Base-by-base conservation (phyloP, 2,113 vertebrate species). In the Malurus elegans region DNA sequence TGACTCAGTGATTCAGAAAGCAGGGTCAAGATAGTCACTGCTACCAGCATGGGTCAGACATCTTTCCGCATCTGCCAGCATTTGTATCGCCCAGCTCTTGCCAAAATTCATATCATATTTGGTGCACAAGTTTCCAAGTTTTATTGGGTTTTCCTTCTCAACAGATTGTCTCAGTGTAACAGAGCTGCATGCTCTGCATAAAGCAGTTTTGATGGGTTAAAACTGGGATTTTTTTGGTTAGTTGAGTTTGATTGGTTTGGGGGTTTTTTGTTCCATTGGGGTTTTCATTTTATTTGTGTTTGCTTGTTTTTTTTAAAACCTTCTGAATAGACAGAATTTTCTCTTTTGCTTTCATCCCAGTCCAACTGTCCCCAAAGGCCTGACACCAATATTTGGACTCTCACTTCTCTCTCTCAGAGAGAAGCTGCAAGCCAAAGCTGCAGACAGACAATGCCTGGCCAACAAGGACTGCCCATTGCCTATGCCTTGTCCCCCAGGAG, bases 11-110 rank as follows among this genome's bases (percentile, higher is more conserved):
- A 38, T 38, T 38, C 10, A 38, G 0, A 72, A 57, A 65, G n/a
- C 26, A 40, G 17, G 9, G 42, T 34, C 60, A 40, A 0, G 4
- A 10, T 0, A 56, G 28, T 12, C 51, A 38, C 34, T 57, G 23
- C 14, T 29, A 31, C 13, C 25, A 57, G 40, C 10, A 50, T 4
- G 2, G 26, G 23, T 45, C 40, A 70, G 28, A 48, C 0, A 0
- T 38, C 45, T 42, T 24, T 42, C 19, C 44, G 57, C 44, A 34
- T 17, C 40, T 81, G 56, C 14, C 64, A 84, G 50, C 23, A 56
- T 12, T 44, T 34, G 24, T 23, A 11, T 4, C 71, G 38, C 42
- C 66, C 69, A 47, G 23, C 17, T 54, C 18, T 51, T 67, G 65
- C 10, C 56, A 75, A 91, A 93, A 89, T 50, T 48, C 1, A 0